Percentiles rank a stretch among this genome's conserved stretches.
Evolutionary conservation across 2,888 invertebrate species (phyloP).

Genomic region (Phanerotoma sp.): DNA sequence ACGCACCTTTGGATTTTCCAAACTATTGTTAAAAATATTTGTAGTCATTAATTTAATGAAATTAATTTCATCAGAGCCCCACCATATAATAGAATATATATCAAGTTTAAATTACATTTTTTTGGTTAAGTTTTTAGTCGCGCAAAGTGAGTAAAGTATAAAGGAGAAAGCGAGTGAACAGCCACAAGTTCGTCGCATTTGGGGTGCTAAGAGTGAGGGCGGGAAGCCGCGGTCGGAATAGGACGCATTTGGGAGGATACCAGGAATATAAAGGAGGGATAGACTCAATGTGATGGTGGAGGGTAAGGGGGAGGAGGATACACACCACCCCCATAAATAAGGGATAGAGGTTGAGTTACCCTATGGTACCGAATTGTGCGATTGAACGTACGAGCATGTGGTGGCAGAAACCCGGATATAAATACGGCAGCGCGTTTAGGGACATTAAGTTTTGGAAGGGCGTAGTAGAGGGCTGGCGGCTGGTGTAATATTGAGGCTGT

Average conservation of each 20-base stretch:
- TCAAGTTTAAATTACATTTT: too few relatives aligned
- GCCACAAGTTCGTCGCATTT: slow-evolving; percentile 24
- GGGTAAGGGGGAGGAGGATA: too few relatives aligned
- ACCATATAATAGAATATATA: too few relatives aligned
- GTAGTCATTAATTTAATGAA: too few relatives aligned
- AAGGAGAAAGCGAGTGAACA: neutral
- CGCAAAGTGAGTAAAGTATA: neutral
- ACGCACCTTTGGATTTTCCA: too few relatives aligned
- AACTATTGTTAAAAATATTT: too few relatives aligned
- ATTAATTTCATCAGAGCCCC: too few relatives aligned
- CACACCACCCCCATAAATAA: slow-evolving; percentile 46
- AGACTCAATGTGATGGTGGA: too few relatives aligned
- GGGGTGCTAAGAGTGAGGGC: slow-evolving; percentile 6
- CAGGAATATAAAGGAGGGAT: too few relatives aligned
- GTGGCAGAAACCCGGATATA: slow-evolving; percentile 41
- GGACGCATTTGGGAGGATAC: slow-evolving; percentile 37
- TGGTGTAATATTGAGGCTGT: slow-evolving; percentile 36
- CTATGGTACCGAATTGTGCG: slow-evolving; percentile 35
- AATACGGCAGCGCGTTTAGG: slow-evolving; percentile 42
- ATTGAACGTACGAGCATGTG: slow-evolving; percentile 36
- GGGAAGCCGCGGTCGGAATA: slow-evolving; percentile 24
- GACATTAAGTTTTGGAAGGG: slow-evolving; percentile 42
- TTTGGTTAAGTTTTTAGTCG: too few relatives aligned
- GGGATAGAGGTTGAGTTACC: slow-evolving; percentile 39
- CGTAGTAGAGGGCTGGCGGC: slow-evolving; percentile 31